Evolutionary conservation across 2,797 vertebrate genomes (phyloP).

Genomic region (Macropus fuliginosus): DNA sequence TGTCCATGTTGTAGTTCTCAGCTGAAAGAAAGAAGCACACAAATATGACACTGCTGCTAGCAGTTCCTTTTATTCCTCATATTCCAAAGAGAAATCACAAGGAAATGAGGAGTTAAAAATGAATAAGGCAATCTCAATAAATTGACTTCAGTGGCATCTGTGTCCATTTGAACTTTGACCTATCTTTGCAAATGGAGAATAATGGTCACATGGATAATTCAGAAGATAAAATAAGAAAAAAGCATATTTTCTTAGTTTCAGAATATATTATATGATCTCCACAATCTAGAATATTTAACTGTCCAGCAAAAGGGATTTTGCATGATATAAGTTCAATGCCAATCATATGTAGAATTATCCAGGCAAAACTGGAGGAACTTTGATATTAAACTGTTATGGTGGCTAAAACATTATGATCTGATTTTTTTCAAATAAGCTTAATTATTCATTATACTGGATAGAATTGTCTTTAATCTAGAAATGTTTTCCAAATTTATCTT

Average conservation of each 20-base stretch:
- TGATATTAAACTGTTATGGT: neutral
- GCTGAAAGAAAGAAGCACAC: constrained; percentile 15
- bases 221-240: constrained; percentile 16
- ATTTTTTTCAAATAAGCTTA: neutral
- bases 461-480: neutral
- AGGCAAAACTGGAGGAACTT: neutral
- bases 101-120: constrained; percentile 5
- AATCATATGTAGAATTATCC: neutral
- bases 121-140: rapidly evolving
- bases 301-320: neutral
- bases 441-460: neutral
- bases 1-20: neutral
- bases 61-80: neutral
- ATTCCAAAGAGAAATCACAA: neutral
- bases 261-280: neutral
- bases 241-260: neutral
- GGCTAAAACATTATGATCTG: neutral
- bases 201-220: neutral
- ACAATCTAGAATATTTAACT: neutral
- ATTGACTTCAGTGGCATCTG: neutral
- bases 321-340: neutral
- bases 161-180: neutral
- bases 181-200: neutral
- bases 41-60: neutral
- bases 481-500: neutral